phyloP scores from a whole-genome alignment of 1,140 invertebrate species.

The Lethrus apterus region DNA sequence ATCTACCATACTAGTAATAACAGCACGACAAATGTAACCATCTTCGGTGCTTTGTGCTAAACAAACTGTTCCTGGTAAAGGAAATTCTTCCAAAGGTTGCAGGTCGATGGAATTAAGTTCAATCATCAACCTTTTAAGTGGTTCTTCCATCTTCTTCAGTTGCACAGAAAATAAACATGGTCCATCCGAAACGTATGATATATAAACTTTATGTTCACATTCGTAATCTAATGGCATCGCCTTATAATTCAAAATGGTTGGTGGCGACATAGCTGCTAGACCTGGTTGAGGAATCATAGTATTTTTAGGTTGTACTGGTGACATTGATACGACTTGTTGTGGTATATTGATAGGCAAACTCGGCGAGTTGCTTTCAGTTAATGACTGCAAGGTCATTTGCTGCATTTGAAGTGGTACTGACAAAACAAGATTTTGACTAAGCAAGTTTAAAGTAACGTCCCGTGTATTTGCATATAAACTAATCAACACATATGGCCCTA shows the following conservation, averaged over 20 bases:
- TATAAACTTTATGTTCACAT: constrained; percentile 55
- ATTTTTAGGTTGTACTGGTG: background rate
- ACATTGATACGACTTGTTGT: background rate
- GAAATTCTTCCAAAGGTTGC: constrained; percentile 51
- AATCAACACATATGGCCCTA: constrained; percentile 39
- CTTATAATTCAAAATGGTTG: constrained; percentile 46
- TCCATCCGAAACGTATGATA: constrained; percentile 69
- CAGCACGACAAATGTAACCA: constrained; percentile 59
- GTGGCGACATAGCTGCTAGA: constrained; percentile 7
- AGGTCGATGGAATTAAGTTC: constrained; percentile 53
- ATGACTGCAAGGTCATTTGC: constrained; percentile 16
- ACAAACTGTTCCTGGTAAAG: constrained; percentile 62
- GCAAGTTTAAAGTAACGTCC: constrained; percentile 42
- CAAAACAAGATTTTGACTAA: constrained; percentile 15
- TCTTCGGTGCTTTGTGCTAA: constrained; percentile 59
- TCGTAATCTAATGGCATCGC: constrained; percentile 48
- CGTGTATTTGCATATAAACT: constrained; percentile 42
- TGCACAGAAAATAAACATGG: constrained; percentile 67
- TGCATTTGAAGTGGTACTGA: constrained; percentile 20
- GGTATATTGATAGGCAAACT: background rate
- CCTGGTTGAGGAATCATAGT: background rate
- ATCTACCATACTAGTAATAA: constrained; percentile 59
- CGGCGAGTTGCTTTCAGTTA: background rate
- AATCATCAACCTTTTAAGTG: constrained; percentile 57
- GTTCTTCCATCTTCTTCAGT: constrained; percentile 47